Percentiles rank a stretch among this genome's conserved stretches.
Evolutionary conservation across 2,797 vertebrate genomes (phyloP).

Genomic region (Spinus olivaceus): DNA sequence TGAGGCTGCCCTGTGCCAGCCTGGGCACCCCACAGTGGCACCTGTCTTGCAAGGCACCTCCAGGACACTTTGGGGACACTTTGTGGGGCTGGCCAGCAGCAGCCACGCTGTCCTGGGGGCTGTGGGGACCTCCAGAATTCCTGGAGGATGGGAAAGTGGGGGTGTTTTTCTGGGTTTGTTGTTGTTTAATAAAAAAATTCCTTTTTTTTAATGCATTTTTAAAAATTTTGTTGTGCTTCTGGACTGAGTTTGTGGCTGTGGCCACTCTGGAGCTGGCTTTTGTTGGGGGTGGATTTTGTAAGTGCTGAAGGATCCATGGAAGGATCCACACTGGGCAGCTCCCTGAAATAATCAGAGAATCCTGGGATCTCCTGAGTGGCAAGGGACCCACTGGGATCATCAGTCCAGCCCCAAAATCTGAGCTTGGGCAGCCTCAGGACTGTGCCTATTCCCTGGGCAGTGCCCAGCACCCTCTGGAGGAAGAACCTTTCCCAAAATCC

Average conservation of each 20-base stretch:
- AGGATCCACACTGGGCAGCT: background rate
- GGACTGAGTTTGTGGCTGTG: rapidly evolving
- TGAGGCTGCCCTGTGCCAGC: background rate
- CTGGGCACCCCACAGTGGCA: constrained; percentile 28
- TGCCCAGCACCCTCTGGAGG: background rate
- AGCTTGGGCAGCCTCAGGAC: background rate
- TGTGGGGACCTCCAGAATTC: background rate
- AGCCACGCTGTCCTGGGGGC: background rate
- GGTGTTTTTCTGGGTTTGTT: background rate
- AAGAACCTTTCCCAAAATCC: background rate
- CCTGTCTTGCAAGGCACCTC: constrained; percentile 39
- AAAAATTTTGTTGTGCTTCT: background rate
- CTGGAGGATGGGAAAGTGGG: background rate
- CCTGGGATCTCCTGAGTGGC: background rate
- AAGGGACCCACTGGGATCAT: background rate
- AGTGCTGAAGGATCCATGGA: background rate
- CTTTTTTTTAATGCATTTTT: background rate
- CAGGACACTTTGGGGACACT: background rate
- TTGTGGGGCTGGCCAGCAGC: background rate
- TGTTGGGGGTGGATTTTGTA: background rate
- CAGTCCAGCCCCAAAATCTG: background rate
- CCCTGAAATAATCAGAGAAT: background rate
- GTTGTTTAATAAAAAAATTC: constrained; percentile 23
- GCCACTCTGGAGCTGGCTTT: background rate
- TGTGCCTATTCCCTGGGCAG: background rate